Percentiles rank a stretch among this genome's conserved stretches.
These are phyloP conservation scores for Eupithecia tripunctaria DNA, from an alignment of 2,888 invertebrate species.

Conservation along the genomic window DNA sequence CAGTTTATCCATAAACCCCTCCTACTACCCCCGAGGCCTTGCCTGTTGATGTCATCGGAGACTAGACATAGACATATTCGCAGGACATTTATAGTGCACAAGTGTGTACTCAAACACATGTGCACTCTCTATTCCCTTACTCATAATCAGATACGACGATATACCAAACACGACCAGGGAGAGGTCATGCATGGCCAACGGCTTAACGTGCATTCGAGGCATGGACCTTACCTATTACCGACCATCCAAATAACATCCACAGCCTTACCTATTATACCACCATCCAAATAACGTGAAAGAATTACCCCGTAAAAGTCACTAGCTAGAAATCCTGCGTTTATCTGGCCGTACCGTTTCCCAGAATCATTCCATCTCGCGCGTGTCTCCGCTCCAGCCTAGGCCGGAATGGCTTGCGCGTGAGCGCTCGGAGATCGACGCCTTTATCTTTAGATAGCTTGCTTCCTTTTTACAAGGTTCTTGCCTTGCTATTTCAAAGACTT, in stretches of 20 bases:
- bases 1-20: not conserved
- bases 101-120: no score
- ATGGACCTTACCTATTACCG: no score
- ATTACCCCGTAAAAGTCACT: constrained; percentile 19
- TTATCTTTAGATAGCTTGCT: constrained; percentile 53
- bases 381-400: constrained; percentile 54
- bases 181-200: no score
- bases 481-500: constrained; percentile 27
- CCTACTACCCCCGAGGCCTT: not conserved
- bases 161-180: no score
- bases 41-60: no score
- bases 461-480: constrained; percentile 39
- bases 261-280: not conserved
- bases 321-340: constrained; percentile 32
- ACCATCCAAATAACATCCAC: no score
- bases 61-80: no score
- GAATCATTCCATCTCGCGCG: constrained; percentile 54
- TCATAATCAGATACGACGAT: no score
- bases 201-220: no score
- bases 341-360: constrained; percentile 49
- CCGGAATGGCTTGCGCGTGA: constrained; percentile 60
- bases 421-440: constrained; percentile 55
- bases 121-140: no score
- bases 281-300: constrained; percentile 22
- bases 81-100: no score